Evolutionary conservation across 2,888 invertebrate genomes (phyloP), one percentile per base, ranked within the genome.

Genomic region (Trissolcus japonicus): DNA sequence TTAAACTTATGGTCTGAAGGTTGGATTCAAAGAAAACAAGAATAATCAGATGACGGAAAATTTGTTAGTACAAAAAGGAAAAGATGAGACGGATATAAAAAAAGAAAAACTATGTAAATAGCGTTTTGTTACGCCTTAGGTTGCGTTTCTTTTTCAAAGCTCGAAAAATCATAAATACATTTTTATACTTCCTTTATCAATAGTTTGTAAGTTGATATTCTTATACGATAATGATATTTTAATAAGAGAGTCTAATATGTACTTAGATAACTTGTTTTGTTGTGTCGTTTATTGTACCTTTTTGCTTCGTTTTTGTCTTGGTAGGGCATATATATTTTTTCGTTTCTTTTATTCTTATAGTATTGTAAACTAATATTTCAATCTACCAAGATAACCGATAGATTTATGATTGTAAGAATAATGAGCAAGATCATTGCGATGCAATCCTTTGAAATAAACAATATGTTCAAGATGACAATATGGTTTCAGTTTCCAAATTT

Each of bases 111-210:
- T 50, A 56, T 69, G 68, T 68, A 68, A 68, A 68, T 60, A 68
- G 55, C 6, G 48, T 51, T 51, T 16, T 21, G 21, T 51, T 51
- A 21, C 7, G 3, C n/a, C 46, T 59, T 67, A 29, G 59, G 59
- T 67, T 46, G 53, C 55, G 41, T 41, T 35, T 66, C 51, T 14
- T 46, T 60, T 81, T 81, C 25, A 25, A 35, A 62, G 80, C 76
- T 16, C 40, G 25, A 72, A 56, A 79, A 51, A 51, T 11, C 71
- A 72, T 43, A 71, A 25, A 6, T 25, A 25, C 25, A 82, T 80
- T 82, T 84, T 80, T 86, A 78, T 85, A 85, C 81, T 84, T 85
- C 80, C 80, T 82, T 77, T 81, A 82, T 81, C 65, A 76, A 79
- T 76, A 80, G 80, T 56, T 13, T 16, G 78, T 82, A 83, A 82